Evolutionary conservation across 2,888 invertebrate genomes (phyloP), one percentile per base, ranked within the genome.

Genomic region (Andrena marginata): DNA sequence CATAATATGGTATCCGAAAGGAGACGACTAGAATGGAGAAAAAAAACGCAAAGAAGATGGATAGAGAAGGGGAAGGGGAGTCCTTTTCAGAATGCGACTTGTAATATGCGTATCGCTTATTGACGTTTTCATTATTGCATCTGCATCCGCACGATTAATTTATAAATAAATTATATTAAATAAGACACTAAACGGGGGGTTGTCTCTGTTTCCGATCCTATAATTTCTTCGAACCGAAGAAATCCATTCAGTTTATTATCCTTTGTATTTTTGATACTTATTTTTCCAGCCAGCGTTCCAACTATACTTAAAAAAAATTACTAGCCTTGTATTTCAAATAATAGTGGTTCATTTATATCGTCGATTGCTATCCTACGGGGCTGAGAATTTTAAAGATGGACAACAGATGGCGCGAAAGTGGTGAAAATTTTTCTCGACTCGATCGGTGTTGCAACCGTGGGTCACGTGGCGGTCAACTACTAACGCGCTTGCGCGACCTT

Each of bases 401-500:
- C 4, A 10, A 54, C n/a, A 72, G 72, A 65, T 77, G 72, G 72
- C 73, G 48, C 10, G 29, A 54, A 51, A 5, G 3, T 2, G 8
- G 2, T 26, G 2, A 13, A 63, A 42, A 33, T 16, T 7, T 65
- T 73, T 59, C 29, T 1, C 20, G n/a, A 60, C 65, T 2, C 64
- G n/a, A 26, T 77, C 64, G 77, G 67, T 77, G 72, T 16, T 31
- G 23, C n/a, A 20, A 29, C 26, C 33, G 1, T 16, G 6, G 1
- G 3, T 74, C 76, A 77, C 65, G 54, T 77, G 77, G 64, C 13
- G 8, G 0, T 6, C 23, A 23, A 29, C 42, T 42, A 67, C 16
- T 62, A 59, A 33, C 35, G 89, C 92, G 94, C 93, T 91, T 90
- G 94, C 93, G 94, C 87, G 95, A 95, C 95, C 95, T 95, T 95